Percentiles rank a stretch among this genome's conserved stretches.
Conservation (phyloP, 2,797 vertebrate species). For the Anas flavirostris region DNA sequence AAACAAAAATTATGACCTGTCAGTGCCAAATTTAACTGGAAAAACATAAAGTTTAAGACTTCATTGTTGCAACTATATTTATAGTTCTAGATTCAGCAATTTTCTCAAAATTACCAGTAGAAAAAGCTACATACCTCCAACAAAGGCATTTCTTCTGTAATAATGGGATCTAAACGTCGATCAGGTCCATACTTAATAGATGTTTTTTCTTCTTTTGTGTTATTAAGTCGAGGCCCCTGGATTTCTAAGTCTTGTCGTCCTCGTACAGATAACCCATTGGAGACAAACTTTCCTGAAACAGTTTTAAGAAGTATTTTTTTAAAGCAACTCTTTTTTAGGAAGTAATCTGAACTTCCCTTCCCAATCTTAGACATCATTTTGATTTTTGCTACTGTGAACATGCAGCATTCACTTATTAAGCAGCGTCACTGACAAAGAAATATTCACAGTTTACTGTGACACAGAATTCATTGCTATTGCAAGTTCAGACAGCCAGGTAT, state of each 20-base stretch:
- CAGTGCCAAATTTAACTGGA: neutral
- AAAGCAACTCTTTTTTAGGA: neutral
- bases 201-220: constrained; percentile 97
- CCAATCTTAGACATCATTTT: neutral
- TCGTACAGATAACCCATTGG: constrained; percentile 84
- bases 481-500: neutral
- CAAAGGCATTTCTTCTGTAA: constrained; percentile 94
- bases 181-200: constrained; percentile 91
- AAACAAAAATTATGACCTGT: neutral
- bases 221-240: constrained; percentile 92
- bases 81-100: neutral
- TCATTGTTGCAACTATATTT: neutral
- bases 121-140: constrained; percentile 86
- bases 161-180: constrained; percentile 91
- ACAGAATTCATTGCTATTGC: rapidly evolving
- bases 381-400: neutral
- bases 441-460: neutral
- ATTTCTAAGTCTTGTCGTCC: constrained; percentile 95
- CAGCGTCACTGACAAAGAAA: neutral
- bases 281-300: constrained; percentile 79
- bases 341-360: neutral
- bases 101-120: neutral
- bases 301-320: neutral
- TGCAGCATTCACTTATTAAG: rapidly evolving
- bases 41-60: neutral